phyloP scores from a whole-genome alignment of 1,140 invertebrate species.

The Lasioglossum baleicum region DNA sequence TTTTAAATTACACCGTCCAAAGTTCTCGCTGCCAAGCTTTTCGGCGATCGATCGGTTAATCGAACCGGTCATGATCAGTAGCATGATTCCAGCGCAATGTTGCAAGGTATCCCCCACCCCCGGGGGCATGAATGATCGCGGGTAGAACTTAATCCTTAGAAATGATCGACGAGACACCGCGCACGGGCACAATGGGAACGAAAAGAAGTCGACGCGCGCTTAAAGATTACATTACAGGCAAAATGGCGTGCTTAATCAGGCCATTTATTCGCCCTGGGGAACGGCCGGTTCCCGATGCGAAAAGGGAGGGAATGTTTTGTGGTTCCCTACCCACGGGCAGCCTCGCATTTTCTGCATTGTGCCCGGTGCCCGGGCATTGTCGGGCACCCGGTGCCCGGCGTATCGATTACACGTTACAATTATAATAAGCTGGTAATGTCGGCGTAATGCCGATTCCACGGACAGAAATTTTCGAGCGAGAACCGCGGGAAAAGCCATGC shows the following conservation, averaged over 20 bases:
- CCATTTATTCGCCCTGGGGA: slow-evolving; percentile 63
- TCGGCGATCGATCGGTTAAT: no score
- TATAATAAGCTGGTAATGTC: slow-evolving; percentile 66
- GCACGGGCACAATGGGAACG: slow-evolving; percentile 52
- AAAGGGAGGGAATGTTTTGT: slow-evolving; percentile 55
- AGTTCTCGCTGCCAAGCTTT: no score
- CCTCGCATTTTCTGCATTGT: slow-evolving; percentile 53
- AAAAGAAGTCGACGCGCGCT: slow-evolving; percentile 44
- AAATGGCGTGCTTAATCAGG: slow-evolving; percentile 70
- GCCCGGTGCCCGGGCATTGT: slow-evolving; percentile 25
- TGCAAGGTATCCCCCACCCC: no score
- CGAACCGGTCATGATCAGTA: no score
- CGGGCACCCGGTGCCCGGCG: not conserved
- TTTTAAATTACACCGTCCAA: no score
- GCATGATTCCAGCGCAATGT: no score
- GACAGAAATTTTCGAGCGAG: not conserved
- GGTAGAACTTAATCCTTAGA: slow-evolving; percentile 38
- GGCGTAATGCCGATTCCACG: slow-evolving; percentile 49
- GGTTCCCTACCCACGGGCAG: slow-evolving; percentile 5
- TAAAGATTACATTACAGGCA: slow-evolving; percentile 68
- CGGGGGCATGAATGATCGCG: slow-evolving; percentile 24
- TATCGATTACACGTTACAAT: slow-evolving; percentile 63
- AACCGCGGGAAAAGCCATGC: not conserved
- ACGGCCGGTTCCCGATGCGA: slow-evolving; percentile 32
- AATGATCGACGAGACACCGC: slow-evolving; percentile 47